Evolutionary conservation across 2,797 vertebrate genomes (phyloP), one percentile per base, ranked within the genome.

Genomic region (Dendrocincla tyrannina): DNA sequence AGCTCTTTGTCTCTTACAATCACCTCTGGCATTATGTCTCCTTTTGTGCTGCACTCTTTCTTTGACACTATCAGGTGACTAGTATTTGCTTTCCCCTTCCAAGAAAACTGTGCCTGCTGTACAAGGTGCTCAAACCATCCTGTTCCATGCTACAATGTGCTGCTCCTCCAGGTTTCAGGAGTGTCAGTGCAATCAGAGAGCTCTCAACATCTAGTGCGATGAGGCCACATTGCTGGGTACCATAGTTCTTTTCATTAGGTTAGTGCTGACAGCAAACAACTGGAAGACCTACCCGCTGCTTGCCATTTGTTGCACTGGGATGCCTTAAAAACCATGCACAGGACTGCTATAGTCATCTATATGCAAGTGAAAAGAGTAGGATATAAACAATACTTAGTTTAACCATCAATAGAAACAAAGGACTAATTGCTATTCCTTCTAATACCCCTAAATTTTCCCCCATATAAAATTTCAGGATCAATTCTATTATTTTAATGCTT

Each of bases 1-100:
- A 86, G 63, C 77, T 89, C 74, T 70, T 80, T 88, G 91, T 90
- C 70, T 97, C 79, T 73, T 76, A 68, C 50, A 90, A 33, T 33
- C 53, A 85, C 62, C 66, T 59, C 76, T 72, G 83, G 79, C 69
- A 6, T 80, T 94, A 67, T 56, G 76, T 77, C 89, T 95, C 88
- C 56, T 88, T 88, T 88, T 81, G 73, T 80, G 85, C 49, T 69
- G 72, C 49, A 28, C 42, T 89, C 67, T 76, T 63, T 77, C 59
- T 89, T 70, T 88, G 66, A 77, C 82, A 86, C 46, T 25, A 8
- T 16, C 42, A 66, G 53, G 46, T 41, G 46, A 50, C 68, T 33
- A 44, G 19, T 14, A 62, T 68, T 80, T 83, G 33, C 30, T 32
- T 77, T 47, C 76, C 66, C 28, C 27, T 83, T 78, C 39, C 49